A percentile compares a stretch with the other conserved stretches of the same genome.
Conservation (phyloP, 1,140 invertebrate species). For the Homalodisca vitripennis region DNA sequence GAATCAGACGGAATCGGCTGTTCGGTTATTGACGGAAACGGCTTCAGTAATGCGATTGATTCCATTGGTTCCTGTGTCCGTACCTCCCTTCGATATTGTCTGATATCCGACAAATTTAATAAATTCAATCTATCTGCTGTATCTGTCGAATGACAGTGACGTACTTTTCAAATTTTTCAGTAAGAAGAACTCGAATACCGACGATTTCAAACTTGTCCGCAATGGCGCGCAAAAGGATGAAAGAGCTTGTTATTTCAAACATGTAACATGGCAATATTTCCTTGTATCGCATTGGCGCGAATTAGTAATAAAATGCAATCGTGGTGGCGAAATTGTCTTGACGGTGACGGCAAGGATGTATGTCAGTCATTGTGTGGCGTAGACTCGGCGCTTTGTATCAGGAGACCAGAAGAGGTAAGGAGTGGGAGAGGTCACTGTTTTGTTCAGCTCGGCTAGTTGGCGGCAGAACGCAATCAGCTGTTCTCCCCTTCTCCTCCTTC, state of each 20-base stretch:
- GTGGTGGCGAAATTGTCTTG: neutral
- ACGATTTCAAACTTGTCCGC: neutral
- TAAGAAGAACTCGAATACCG: neutral
- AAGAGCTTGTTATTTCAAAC: neutral
- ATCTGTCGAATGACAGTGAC: neutral
- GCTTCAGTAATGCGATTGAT: neutral
- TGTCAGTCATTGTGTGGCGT: slow-evolving; percentile 1
- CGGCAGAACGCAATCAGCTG: too few relatives aligned
- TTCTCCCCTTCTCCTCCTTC: neutral
- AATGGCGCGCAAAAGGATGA: neutral
- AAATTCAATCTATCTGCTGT: neutral
- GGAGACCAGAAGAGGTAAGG: neutral
- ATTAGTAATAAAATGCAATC: neutral
- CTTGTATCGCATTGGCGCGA: neutral
- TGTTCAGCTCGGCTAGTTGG: neutral
- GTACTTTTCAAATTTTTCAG: neutral
- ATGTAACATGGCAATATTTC: neutral
- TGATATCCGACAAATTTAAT: neutral
- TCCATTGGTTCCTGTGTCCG: neutral
- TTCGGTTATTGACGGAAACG: slow-evolving; percentile 8
- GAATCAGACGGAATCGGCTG: slow-evolving; percentile 15
- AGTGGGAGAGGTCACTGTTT: too few relatives aligned
- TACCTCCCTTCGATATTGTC: neutral
- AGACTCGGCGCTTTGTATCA: neutral
- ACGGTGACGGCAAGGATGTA: too few relatives aligned